Evolutionary conservation across 2,888 invertebrate genomes (phyloP), one percentile per base, ranked within the genome.

Genomic region (Cacoxenus indagator): DNA sequence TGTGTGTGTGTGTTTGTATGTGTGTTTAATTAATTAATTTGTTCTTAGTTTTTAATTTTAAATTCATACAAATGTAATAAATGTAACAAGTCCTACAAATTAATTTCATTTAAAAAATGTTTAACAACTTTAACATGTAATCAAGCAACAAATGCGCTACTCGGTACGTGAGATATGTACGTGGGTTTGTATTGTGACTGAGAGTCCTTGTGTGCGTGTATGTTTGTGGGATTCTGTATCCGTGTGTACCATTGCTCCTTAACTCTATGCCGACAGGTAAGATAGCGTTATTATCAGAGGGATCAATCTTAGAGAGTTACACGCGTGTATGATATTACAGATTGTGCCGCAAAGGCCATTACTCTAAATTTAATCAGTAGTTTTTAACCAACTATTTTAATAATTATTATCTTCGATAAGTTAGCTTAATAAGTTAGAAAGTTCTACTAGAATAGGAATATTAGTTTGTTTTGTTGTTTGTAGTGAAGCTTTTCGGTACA

Each of bases 61-160:
- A n/a, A n/a, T n/a, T n/a, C n/a, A n/a, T n/a, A n/a, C n/a, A n/a
- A n/a, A n/a, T n/a, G n/a, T n/a, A 37, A 37, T 57, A 57, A 57
- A 57, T 57, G 29, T 29, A 57, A 57, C 27, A 57, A 57, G n/a
- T 29, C 26, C n/a, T 55, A 14, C 14, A 26, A 22, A 55, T 55
- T 2, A 57, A 37, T 5, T 37, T 37, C 37, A 37, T 37, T 37
- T 37, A 57, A 27, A 55, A 57, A 57, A 57, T 57, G 2, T 14
- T 57, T 19, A 57, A 57, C 57, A 57, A 29, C 26, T 27, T 57
- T 29, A 57, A 27, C 8, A 37, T 37, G 8, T 1, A 37, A 37
- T 37, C 37, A 57, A 57, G 57, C 57, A 57, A 57, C 57, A 57
- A 57, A 29, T 57, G n/a, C 27, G 55, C 55, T 8, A 55, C 26